Evolutionary conservation across 2,888 invertebrate species (phyloP).

Genomic region (Ornithoptera priamus): DNA sequence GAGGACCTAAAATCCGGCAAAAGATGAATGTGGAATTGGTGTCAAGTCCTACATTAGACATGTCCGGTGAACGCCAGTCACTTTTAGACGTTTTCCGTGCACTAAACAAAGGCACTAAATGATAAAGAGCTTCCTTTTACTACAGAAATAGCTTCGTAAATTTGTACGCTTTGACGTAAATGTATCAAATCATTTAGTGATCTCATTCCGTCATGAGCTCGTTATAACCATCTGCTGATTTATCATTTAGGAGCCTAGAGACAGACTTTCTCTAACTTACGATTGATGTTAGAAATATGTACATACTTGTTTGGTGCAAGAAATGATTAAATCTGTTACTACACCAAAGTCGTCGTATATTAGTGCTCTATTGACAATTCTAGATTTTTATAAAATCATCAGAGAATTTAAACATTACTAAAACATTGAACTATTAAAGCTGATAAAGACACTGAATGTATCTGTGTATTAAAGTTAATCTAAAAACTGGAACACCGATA

Average conservation of each 20-base stretch:
- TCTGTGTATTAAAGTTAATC: no score
- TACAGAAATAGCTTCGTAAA: conserved; percentile 46
- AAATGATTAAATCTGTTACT: conserved; percentile 27
- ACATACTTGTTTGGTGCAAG: conserved; percentile 53
- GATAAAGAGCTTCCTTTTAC: conserved; percentile 71
- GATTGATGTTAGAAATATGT: conserved; percentile 66
- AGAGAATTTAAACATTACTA: no score
- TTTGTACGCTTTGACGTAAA: conserved; percentile 49
- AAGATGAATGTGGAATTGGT: conserved; percentile 30
- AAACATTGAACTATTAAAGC: no score
- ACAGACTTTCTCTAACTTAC: conserved; percentile 54
- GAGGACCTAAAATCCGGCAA: background rate
- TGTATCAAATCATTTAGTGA: conserved; percentile 29
- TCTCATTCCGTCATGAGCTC: conserved; percentile 48
- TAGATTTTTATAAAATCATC: no score
- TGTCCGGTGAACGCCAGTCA: conserved; percentile 54
- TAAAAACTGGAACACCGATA: no score
- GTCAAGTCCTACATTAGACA: conserved; percentile 41
- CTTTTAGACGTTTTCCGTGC: conserved; percentile 62
- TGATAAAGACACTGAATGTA: no score
- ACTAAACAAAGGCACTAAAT: conserved; percentile 75
- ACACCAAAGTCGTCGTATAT: conserved; percentile 6
- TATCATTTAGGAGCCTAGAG: conserved; percentile 76
- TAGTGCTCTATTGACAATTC: background rate
- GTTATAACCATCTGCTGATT: conserved; percentile 63